A percentile compares a stretch with the other conserved stretches of the same genome.
These are phyloP conservation scores for Rhombomys opimus DNA, from an alignment of 2,113 vertebrate genomes.

Conservation along the genomic window DNA sequence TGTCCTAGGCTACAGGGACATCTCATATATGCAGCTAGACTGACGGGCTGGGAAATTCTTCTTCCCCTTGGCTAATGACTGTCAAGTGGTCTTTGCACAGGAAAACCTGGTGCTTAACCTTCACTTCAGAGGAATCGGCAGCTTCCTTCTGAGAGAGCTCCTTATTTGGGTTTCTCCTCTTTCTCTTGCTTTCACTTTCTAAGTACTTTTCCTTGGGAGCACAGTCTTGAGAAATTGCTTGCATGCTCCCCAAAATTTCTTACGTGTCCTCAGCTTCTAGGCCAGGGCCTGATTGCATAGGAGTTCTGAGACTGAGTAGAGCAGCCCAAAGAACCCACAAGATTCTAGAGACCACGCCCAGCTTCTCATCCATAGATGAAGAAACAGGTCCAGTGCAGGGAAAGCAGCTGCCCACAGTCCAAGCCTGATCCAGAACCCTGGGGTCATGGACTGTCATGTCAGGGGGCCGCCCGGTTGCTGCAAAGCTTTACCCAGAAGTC, in stretches of 20 bases:
- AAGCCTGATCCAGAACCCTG: neutral
- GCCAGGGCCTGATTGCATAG: neutral
- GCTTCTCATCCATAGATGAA: neutral
- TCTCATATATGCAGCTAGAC: neutral
- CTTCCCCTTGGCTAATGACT: neutral
- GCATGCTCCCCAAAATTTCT: neutral
- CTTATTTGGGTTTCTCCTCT: neutral
- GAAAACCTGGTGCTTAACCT: neutral
- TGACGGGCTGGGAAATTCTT: neutral
- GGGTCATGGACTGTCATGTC: neutral
- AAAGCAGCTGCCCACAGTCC: neutral
- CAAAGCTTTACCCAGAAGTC: neutral
- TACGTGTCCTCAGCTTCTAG: neutral
- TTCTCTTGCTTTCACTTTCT: neutral
- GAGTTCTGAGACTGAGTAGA: neutral
- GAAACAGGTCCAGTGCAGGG: neutral
- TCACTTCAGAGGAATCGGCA: neutral
- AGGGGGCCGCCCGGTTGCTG: neutral
- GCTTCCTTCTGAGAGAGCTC: neutral
- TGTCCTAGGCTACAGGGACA: constrained; percentile 11
- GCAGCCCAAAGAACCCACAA: neutral
- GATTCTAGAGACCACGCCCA: neutral
- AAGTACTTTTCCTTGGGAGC: neutral
- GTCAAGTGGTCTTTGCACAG: neutral
- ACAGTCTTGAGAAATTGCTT: neutral